Evolutionary conservation across 2,797 vertebrate genomes (phyloP).

Genomic region (Sternarchorhynchus goeldii): DNA sequence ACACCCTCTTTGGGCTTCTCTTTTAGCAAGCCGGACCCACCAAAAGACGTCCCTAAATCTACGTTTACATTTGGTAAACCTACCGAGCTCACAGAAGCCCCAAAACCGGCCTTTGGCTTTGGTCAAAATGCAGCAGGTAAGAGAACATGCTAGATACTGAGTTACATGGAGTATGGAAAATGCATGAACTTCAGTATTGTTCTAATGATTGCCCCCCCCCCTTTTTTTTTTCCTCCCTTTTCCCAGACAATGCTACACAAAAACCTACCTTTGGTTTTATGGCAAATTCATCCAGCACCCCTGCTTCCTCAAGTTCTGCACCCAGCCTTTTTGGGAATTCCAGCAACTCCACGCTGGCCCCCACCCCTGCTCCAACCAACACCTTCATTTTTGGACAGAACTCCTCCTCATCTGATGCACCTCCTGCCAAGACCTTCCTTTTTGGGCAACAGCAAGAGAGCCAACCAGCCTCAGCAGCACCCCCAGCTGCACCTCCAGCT

Average conservation of each 20-base stretch:
- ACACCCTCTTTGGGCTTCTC: slow-evolving; percentile 71
- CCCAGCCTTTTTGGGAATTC: slow-evolving; percentile 77
- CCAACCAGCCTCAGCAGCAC: slow-evolving; percentile 73
- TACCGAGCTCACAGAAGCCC: slow-evolving; percentile 64
- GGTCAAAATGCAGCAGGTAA: slow-evolving; percentile 79
- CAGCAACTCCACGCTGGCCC: slow-evolving; percentile 64
- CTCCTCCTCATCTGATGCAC: slow-evolving; percentile 73
- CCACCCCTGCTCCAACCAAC: slow-evolving; percentile 59
- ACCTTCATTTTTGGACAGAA: slow-evolving; percentile 88
- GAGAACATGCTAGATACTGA: slow-evolving; percentile 16
- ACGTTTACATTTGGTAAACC: slow-evolving; percentile 72
- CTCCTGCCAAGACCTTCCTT: slow-evolving; percentile 79
- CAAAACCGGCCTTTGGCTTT: slow-evolving; percentile 78
- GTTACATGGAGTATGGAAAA: neutral
- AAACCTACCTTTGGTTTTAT: slow-evolving; percentile 85
- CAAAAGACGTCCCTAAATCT: slow-evolving; percentile 72
- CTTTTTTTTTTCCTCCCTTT: slow-evolving; percentile 47
- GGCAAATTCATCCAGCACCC: slow-evolving; percentile 72
- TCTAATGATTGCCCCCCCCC: neutral
- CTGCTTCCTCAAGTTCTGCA: slow-evolving; percentile 66
- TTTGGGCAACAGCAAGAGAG: slow-evolving; percentile 86
- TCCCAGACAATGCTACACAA: slow-evolving; percentile 80
- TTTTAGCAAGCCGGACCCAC: slow-evolving; percentile 80
- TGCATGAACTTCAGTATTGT: neutral
- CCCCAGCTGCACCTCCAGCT: slow-evolving; percentile 65